Evolutionary conservation across 1,140 invertebrate species (phyloP).

Genomic region (Euura lappo): DNA sequence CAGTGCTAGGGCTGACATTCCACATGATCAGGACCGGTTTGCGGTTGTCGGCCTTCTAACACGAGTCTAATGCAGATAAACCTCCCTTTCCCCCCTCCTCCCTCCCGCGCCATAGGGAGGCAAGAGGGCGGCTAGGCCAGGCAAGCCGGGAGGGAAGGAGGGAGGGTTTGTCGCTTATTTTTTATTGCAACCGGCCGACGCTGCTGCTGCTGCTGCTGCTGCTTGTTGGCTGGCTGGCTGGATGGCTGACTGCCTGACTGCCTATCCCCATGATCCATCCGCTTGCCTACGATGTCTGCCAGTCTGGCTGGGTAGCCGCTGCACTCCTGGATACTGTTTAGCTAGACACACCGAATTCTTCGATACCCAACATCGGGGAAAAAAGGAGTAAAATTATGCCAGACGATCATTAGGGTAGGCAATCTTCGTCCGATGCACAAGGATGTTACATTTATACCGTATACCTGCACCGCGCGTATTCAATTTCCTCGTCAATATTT

Average conservation of each 20-base stretch:
- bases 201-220: not conserved
- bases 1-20: conserved; percentile 41
- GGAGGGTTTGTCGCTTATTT: conserved; percentile 35
- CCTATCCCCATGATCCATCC: not conserved
- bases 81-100: conserved; percentile 13
- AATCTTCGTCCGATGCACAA: not conserved
- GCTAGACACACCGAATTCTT: not conserved
- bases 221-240: not conserved
- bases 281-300: conserved; percentile 1
- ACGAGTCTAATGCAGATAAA: conserved; percentile 41
- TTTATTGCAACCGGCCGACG: conserved; percentile 31
- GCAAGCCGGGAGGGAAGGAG: conserved; percentile 9
- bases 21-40: conserved; percentile 48
- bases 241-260: not conserved
- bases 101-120: conserved; percentile 4
- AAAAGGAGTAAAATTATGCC: not conserved
- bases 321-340: conserved; percentile 4
- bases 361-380: not conserved
- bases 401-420: no score
- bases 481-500: no score
- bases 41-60: conserved; percentile 40
- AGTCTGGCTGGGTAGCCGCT: not conserved
- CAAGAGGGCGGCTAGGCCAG: not conserved
- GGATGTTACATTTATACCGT: not conserved
- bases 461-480: not conserved